Evolutionary conservation across 2,888 invertebrate genomes (phyloP), one percentile per base, ranked within the genome.

Genomic region (Cancer borealis): DNA sequence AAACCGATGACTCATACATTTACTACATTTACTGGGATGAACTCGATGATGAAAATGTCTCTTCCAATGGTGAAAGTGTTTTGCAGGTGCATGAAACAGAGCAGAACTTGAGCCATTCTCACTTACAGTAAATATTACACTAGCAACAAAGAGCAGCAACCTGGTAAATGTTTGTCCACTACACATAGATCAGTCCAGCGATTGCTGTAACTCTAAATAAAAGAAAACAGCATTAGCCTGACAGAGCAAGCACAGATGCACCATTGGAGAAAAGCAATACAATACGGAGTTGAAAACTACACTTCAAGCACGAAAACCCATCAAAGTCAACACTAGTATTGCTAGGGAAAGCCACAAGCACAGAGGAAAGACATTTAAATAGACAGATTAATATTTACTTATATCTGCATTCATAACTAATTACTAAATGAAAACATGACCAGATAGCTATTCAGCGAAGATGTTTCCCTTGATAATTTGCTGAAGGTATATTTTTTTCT

Each of bases 71-170:
- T 84, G 39, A 84, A 84, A 39, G 84, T 84, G 84, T 3, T 84
- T 17, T 84, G 84, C 39, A 84, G 84, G 39, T 84, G 84, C 84
- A 39, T 84, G 84, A 84, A 84, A 84, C 39, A 84, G 84, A 84
- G 84, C 84, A 84, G 30, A 84, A 84, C 84, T 84, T 14, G 39
- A 84, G 84, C 84, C 84, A 39, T 39, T 84, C 84, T 84, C 84
- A 84, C 84, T 30, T 84, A 39, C 30, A 84, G 84, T 84, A 84
- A 84, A 84, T 39, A 84, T 84, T 84, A 84, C 84, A 30, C 84
- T 39, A 8, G 84, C 84, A 84, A 84, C 84, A 84, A 79, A 79
- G 84, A 84, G 14, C 84, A 84, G 84, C 39, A 84, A 14, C 84
- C 14, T 30, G 14, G 84, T n/a, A 30, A 84, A 39, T 84, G 39